Conservation (phyloP, 1,140 invertebrate genomes). For the Anoplophora glabripennis region DNA sequence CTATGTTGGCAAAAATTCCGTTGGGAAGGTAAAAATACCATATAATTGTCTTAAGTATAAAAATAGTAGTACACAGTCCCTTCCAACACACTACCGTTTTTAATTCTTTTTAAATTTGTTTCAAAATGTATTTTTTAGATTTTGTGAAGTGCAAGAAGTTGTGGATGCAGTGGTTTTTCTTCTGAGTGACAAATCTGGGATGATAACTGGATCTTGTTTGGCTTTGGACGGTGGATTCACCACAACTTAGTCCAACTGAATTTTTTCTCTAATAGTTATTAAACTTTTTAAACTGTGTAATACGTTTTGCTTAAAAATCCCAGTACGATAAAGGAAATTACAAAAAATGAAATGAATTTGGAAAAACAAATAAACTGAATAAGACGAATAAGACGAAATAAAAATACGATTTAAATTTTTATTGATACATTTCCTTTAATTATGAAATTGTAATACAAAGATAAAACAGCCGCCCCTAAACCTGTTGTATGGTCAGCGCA, state of each 20-base stretch:
- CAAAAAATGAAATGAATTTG: too few relatives aligned
- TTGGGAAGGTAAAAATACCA: conserved; percentile 50
- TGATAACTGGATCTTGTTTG: conserved; percentile 76
- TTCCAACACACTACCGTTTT: too few relatives aligned
- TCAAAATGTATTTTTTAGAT: conserved; percentile 45
- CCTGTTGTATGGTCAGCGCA: conserved; percentile 42
- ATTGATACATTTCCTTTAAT: conserved; percentile 13
- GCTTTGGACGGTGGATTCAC: conserved; percentile 82
- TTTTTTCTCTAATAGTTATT: too few relatives aligned
- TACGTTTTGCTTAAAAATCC: too few relatives aligned
- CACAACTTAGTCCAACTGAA: conserved; percentile 27
- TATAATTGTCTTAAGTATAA: background rate
- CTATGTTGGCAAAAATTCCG: conserved; percentile 77
- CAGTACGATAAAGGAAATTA: too few relatives aligned
- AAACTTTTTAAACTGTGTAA: too few relatives aligned
- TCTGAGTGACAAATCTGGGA: conserved; percentile 78
- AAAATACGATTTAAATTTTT: too few relatives aligned
- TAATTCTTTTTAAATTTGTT: too few relatives aligned
- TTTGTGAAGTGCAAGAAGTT: conserved; percentile 81
- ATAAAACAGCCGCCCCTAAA: conserved; percentile 34
- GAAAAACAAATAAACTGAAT: too few relatives aligned
- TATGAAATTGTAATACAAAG: conserved; percentile 29
- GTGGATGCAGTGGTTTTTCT: conserved; percentile 78
- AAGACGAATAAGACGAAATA: too few relatives aligned
- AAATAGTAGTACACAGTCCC: too few relatives aligned